Base-by-base conservation (phyloP, 2,113 vertebrate species). In the Gambusia affinis region DNA sequence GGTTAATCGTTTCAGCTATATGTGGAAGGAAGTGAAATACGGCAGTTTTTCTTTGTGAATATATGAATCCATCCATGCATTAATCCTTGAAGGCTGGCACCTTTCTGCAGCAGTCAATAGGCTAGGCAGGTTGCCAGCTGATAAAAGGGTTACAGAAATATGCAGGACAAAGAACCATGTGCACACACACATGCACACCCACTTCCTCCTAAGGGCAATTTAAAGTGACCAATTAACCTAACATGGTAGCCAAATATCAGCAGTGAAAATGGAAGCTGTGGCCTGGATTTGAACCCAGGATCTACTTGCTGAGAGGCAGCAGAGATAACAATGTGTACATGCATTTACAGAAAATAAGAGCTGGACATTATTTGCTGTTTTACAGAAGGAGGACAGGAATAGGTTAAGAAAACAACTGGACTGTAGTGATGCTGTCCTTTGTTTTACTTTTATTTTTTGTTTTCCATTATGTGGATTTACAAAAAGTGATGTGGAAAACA, bases 401-500 rank as follows among this genome's bases (percentile, higher is more conserved):
- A 30, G 6, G 17, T 35, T 33, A 27, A 39, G 33, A 22, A 44
- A 15, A 28, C 27, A 22, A 6, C 22, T 70, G 4, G n/a, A 39
- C 35, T 54, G 47, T 24, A 6, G 8, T 57, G 24, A 44, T 62
- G 60, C 8, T 67, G 54, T 60, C 66, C 24, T 87, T 89, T 64
- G 73, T 85, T 89, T 71, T 1, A 75, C 77, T 69, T 73, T 87
- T 54, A 47, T 47, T 47, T 17, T 47, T 19, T 82, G 39, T 42
- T 74, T 78, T 14, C 70, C 81, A 81, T 64, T 19, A 15, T 69
- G 68, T 64, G 31, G 39, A 73, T 78, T 84, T 62, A 79, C 47
- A 77, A 78, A 60, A 82, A 63, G 30, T 27, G 69, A 79, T 10
- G 67, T 81, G 70, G 27, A 85, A 78, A 35, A 77, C 70, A 84